Conservation (phyloP, 1,140 invertebrate species). For the Apis laboriosa region DNA sequence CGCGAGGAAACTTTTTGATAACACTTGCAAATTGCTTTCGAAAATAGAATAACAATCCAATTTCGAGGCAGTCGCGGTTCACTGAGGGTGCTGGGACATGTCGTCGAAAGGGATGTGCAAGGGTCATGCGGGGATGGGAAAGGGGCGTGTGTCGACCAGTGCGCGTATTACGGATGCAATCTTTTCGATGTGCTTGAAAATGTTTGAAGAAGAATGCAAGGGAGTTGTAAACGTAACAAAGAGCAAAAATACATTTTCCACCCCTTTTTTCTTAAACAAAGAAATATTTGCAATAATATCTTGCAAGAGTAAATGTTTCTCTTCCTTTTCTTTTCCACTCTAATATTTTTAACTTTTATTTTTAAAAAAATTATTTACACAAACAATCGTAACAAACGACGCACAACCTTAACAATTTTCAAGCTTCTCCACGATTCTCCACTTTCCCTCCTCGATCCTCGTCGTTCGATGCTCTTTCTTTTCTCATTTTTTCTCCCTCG, state of each 20-base stretch:
- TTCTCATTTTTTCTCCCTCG: too few species aligned
- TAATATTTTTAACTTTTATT: too few species aligned
- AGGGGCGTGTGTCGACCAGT: constrained; percentile 8
- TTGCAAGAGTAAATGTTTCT: too few species aligned
- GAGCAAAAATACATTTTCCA: neutral
- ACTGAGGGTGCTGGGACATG: constrained; percentile 49
- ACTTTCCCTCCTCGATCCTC: too few species aligned
- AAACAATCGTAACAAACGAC: too few species aligned
- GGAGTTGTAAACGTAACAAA: neutral
- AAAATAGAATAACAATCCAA: constrained; percentile 81
- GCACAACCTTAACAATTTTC: too few species aligned
- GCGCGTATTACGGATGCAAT: constrained; percentile 12
- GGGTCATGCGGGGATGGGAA: neutral
- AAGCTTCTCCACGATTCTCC: too few species aligned
- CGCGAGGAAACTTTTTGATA: constrained; percentile 77
- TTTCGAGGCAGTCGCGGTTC: constrained; percentile 68
- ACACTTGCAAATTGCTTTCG: constrained; percentile 80
- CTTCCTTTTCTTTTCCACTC: too few species aligned
- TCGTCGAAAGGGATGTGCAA: constrained; percentile 16
- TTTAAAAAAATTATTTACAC: too few species aligned
- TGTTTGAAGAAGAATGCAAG: neutral
- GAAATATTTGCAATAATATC: too few species aligned
- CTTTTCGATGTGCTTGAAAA: constrained; percentile 17
- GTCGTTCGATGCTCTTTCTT: too few species aligned
- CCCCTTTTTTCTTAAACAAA: too few species aligned